Conservation (phyloP, 2,888 invertebrate species). For the Dione vanillae region DNA sequence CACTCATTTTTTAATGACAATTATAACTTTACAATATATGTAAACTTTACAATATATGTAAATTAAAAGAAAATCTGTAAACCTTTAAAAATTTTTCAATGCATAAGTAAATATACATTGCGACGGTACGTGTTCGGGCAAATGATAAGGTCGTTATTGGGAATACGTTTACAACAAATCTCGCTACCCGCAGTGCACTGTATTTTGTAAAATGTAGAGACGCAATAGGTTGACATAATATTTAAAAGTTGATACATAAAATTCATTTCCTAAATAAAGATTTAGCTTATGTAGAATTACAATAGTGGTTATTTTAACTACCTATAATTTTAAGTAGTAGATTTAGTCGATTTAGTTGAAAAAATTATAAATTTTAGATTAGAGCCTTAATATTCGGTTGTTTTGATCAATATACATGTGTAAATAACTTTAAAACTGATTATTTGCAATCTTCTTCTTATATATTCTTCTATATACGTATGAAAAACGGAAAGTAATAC, state of each 20-base stretch:
- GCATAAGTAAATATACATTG: slow-evolving; percentile 18
- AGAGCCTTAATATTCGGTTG: too few relatives aligned
- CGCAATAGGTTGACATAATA: not conserved
- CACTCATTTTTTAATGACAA: not conserved
- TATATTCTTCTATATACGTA: too few relatives aligned
- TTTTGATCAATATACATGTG: too few relatives aligned
- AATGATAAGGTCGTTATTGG: slow-evolving; percentile 29
- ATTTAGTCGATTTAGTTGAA: too few relatives aligned
- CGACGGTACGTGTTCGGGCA: slow-evolving; percentile 26
- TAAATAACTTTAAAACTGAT: too few relatives aligned
- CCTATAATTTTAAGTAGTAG: too few relatives aligned
- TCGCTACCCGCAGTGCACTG: slow-evolving; percentile 5
- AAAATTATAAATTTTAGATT: too few relatives aligned
- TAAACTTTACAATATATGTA: not conserved
- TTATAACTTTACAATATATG: not conserved
- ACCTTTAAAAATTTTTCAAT: slow-evolving; percentile 20
- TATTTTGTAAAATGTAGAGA: slow-evolving; percentile 1
- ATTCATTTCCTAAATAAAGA: not conserved
- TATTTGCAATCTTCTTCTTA: too few relatives aligned
- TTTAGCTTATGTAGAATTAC: not conserved
- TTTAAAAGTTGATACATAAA: not conserved
- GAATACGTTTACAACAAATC: slow-evolving; percentile 28
- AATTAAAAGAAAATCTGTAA: not conserved
- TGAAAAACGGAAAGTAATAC: too few relatives aligned
- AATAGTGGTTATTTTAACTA: too few relatives aligned